Evolutionary conservation across 2,888 invertebrate genomes (phyloP), one percentile per base, ranked within the genome.

Genomic region (Phyllotreta striolata): DNA sequence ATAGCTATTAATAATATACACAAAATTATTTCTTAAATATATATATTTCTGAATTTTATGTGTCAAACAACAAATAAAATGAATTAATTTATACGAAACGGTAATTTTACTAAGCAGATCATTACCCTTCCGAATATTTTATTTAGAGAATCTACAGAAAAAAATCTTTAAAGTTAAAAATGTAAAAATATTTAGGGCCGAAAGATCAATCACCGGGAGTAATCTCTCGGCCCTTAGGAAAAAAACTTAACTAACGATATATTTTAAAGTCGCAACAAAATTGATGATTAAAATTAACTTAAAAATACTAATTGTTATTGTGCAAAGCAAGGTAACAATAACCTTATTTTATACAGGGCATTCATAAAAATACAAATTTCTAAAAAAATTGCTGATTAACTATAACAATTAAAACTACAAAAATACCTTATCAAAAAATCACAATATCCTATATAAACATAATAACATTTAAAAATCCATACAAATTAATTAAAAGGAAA

Each of bases 11-110:
- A 74, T 76, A 75, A 77, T 77, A 78, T 78, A 79, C 77, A 79
- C 77, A 78, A 78, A 24, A 79, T 78, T 74, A 77, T 79, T 79
- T 78, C 77, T 74, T 78, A 77, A 78, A 79, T 77, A 79, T 80
- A 24, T 24, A 80, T 81, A 81, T 80, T 81, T 81, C 81, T 80
- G 79, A 81, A 81, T 79, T 80, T 81, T 80, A 81, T 79, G 81
- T 81, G 80, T 81, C 81, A 81, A 80, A 79, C 72, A 77, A 76
- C 71, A 74, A 76, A 80, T 79, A 80, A 79, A 60, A 78, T 75
- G 77, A 79, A 79, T 79, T 80, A 79, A 80, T 80, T 81, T 81
- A 79, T 81, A 78, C 14, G 24, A 9, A 54, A 24, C 6, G 24
- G 13, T 24, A 24, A 24, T 24, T 24, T 24, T 4, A 24, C 4